Base-by-base conservation (phyloP, 2,113 vertebrate genomes). In the Promerops cafer region DNA sequence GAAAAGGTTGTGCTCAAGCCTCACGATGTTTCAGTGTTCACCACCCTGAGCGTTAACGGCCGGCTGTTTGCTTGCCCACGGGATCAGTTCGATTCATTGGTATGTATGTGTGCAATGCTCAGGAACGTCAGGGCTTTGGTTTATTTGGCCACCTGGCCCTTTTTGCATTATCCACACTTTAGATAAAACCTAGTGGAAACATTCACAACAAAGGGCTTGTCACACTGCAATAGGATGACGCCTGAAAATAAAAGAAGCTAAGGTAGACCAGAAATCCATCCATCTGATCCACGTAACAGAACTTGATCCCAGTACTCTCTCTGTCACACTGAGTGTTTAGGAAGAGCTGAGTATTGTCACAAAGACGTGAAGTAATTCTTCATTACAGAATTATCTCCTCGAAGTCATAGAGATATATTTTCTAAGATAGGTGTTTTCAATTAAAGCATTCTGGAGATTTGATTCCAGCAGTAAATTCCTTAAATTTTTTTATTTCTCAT, bases 21-120 rank as follows among this genome's bases (percentile, higher is more conserved):
- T 95, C 99, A 98, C 33, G 99, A 99, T 53, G 97, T 99, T 69
- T 99, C 99, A 0, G 99, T 99, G 93, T 99, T 99, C 98, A 99
- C 99, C 71, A 99, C 98, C 16, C 99, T 99, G 95, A 99, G 98
- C 85, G 97, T 99, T 85, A 99, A 99, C 27, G 99, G 99, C 77
- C 98, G 99, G 22, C 98, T 99, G 87, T 99, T 99, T 95, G 98
- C 98, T 87, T 99, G 99, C 96, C 98, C 98, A 4, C 97, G 99
- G 89, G 99, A 99, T 94, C 98, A 99, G 96, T 98, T 99, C 9
- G 99, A 99, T 96, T 98, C 99, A n/a, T 83, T 99, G 99, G 99
- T 99, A 98, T 30, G 98, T 98, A 93, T 60, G 83, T 50, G 26
- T 56, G 49, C 76, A 40, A 33, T 44, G 87, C 91, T 91, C 66